Conservation (phyloP, 2,113 vertebrate genomes). For the Chloroceryle aenea region DNA sequence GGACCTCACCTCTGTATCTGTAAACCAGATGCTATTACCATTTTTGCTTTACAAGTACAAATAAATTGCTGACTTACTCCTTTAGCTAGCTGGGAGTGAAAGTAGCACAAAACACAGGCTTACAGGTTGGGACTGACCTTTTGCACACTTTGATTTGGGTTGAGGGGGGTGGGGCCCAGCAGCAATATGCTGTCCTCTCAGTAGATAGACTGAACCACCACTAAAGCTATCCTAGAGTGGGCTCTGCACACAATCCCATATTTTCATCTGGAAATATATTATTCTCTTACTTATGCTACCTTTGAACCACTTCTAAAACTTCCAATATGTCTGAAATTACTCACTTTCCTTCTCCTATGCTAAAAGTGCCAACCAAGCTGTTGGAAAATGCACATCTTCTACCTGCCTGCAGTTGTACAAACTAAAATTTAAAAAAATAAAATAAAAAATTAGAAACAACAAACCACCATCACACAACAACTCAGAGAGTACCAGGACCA, state of each 20-base stretch:
- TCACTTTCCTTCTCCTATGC: not conserved
- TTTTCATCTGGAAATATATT: not conserved
- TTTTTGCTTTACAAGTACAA: not conserved
- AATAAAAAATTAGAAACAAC: no score
- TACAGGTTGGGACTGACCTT: not conserved
- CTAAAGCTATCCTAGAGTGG: not conserved
- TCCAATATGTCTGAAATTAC: conserved; percentile 4
- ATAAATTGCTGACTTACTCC: not conserved
- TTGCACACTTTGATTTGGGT: not conserved
- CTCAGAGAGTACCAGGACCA: not conserved
- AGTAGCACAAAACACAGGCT: fast-evolving
- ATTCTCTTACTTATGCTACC: not conserved
- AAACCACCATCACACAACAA: not conserved
- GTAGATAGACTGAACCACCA: not conserved
- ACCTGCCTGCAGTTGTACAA: not conserved
- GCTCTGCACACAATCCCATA: not conserved
- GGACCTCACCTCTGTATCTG: not conserved
- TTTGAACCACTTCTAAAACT: not conserved
- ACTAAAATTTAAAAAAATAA: not conserved
- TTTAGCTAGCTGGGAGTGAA: not conserved
- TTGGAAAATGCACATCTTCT: not conserved
- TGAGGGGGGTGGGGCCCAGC: fast-evolving
- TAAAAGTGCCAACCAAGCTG: not conserved
- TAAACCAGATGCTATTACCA: not conserved
- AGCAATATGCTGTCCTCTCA: not conserved